A percentile compares a stretch with the other conserved stretches of the same genome.
Evolutionary conservation across 2,797 vertebrate genomes (phyloP).

Genomic region (Coregonus sp.): DNA sequence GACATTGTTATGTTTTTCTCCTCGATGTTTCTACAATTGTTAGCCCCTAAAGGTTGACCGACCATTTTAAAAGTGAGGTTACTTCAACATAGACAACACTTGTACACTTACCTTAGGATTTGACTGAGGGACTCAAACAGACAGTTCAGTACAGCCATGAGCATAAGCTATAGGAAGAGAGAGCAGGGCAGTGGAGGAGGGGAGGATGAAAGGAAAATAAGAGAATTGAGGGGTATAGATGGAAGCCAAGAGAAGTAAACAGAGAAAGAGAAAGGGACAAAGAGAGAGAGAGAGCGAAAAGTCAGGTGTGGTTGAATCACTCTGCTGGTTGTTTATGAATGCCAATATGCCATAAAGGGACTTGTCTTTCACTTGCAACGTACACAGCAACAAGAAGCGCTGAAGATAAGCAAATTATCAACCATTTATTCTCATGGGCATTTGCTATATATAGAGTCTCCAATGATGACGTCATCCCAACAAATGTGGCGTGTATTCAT

Average conservation of each 20-base stretch:
- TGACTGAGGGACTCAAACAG: conserved; percentile 79
- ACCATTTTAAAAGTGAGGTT: not conserved
- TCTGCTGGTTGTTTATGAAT: not conserved
- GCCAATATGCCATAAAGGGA: not conserved
- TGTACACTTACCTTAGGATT: conserved; percentile 71
- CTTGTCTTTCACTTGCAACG: not conserved
- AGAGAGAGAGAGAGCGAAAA: not conserved
- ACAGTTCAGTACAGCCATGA: conserved; percentile 81
- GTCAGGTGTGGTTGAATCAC: not conserved
- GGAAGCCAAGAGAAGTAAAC: too few relatives aligned
- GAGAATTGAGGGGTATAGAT: not conserved
- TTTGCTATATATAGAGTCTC: not conserved
- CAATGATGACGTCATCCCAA: not conserved
- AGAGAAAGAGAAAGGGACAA: not conserved
- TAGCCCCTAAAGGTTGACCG: not conserved
- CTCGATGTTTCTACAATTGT: not conserved
- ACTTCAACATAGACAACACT: not conserved
- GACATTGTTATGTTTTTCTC: not conserved
- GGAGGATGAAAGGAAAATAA: not conserved
- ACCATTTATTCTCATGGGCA: too few relatives aligned
- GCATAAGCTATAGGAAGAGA: conserved; percentile 70
- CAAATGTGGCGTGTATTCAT: too few relatives aligned
- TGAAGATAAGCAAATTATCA: too few relatives aligned
- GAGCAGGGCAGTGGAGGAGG: not conserved
- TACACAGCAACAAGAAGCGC: too few relatives aligned